These are phyloP conservation scores for Lacerta bilineata DNA, from an alignment of 2,797 vertebrate species.

Conservation along the genomic window DNA sequence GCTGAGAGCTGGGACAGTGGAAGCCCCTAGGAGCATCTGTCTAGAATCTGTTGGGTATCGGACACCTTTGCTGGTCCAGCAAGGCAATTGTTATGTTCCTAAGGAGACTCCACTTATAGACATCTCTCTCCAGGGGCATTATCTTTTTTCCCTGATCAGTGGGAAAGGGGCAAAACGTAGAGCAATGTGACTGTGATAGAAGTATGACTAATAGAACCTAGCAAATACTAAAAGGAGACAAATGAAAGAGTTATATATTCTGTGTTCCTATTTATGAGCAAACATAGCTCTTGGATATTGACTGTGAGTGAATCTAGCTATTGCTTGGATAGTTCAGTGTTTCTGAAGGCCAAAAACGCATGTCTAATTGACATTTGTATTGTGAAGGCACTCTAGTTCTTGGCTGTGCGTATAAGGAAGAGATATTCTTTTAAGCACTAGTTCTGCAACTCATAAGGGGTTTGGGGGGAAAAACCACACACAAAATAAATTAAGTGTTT, in stretches of 20 bases:
- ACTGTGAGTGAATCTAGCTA: conserved; percentile 6
- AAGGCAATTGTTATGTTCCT: neutral
- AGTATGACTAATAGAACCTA: neutral
- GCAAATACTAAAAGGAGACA: conserved; percentile 15
- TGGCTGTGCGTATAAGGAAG: conserved; percentile 3
- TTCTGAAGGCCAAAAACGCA: conserved; percentile 34
- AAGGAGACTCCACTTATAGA: neutral
- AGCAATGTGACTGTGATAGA: neutral
- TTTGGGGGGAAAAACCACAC: too few relatives aligned
- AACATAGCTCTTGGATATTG: neutral
- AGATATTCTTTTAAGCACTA: conserved; percentile 25
- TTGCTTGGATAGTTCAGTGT: conserved; percentile 11
- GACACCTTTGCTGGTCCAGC: neutral
- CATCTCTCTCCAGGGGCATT: neutral
- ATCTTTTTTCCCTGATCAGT: neutral
- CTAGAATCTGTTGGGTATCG: neutral
- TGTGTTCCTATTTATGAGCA: conserved; percentile 19
- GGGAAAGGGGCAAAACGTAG: neutral
- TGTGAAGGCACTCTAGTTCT: conserved; percentile 20
- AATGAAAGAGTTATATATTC: neutral
- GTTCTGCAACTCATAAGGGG: conserved; percentile 14
- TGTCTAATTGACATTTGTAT: conserved; percentile 2
- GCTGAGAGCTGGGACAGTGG: neutral
- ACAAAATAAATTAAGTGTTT: conserved; percentile 29
- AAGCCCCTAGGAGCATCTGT: too few relatives aligned